A percentile compares a stretch with the other conserved stretches of the same genome.
These are phyloP conservation scores for Spodoptera littoralis DNA, from an alignment of 2,888 invertebrate genomes.

Conservation along the genomic window DNA sequence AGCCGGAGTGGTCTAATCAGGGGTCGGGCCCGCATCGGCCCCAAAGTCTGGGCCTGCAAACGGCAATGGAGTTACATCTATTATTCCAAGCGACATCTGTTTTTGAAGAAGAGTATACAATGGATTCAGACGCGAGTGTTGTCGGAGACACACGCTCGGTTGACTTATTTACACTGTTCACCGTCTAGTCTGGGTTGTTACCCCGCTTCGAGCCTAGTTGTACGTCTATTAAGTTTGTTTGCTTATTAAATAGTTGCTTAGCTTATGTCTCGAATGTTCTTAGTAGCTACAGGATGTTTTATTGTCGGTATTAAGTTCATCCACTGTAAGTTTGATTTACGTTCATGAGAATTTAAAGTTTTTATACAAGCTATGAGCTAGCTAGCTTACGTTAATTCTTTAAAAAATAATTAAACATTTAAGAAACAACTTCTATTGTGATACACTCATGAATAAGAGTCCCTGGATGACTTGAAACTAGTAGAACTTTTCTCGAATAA, in stretches of 20 bases:
- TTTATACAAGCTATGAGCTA: too few relatives aligned
- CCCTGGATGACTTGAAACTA: too few relatives aligned
- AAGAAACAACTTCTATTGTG: too few relatives aligned
- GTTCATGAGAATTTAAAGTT: too few relatives aligned
- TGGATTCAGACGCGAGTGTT: constrained; percentile 52
- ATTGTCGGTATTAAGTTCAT: not conserved
- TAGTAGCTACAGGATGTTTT: constrained; percentile 17
- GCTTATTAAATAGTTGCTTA: constrained; percentile 36
- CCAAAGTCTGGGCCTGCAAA: constrained; percentile 49
- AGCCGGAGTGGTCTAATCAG: constrained; percentile 66
- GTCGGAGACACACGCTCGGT: constrained; percentile 42
- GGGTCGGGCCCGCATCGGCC: constrained; percentile 58
- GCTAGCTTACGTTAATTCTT: too few relatives aligned
- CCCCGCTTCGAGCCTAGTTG: constrained; percentile 37
- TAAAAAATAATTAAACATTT: too few relatives aligned
- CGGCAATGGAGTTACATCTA: constrained; percentile 55
- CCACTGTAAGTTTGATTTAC: too few relatives aligned
- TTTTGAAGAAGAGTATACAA: constrained; percentile 58
- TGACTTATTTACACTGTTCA: constrained; percentile 51
- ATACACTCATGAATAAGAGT: too few relatives aligned
- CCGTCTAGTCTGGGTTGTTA: constrained; percentile 25
- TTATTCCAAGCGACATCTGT: constrained; percentile 58
- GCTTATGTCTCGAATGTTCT: constrained; percentile 22
- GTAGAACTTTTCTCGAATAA: too few relatives aligned
- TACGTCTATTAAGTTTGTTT: constrained; percentile 39